phyloP scores from a whole-genome alignment of 2,797 vertebrate genomes.

The Capromys pilorides region DNA sequence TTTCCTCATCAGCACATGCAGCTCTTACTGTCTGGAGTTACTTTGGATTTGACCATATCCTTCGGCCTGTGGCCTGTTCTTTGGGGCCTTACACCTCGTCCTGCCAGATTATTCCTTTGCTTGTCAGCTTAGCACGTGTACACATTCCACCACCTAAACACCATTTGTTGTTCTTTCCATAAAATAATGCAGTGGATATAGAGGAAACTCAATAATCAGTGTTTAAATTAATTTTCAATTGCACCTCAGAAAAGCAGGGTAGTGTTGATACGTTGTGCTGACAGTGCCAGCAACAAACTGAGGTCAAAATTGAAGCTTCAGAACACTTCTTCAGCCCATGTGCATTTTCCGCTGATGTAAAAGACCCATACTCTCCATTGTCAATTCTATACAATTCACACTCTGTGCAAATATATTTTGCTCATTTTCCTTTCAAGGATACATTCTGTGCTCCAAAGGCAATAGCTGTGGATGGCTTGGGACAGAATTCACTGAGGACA shows the following conservation, averaged over 20 bases:
- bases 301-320: constrained; percentile 4
- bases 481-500: constrained; percentile 17
- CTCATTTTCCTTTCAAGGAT: constrained; percentile 16
- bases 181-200: not conserved
- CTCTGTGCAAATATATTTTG: not conserved
- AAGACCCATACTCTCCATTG: not conserved
- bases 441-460: constrained; percentile 26
- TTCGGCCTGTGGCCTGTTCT: not conserved
- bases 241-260: not conserved
- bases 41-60: not conserved
- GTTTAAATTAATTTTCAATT: constrained; percentile 37
- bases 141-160: not conserved
- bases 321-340: not conserved
- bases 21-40: not conserved
- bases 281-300: not conserved
- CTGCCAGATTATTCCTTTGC: not conserved
- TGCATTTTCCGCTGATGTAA: not conserved
- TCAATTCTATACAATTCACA: not conserved
- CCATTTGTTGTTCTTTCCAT: not conserved
- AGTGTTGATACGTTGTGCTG: not conserved
- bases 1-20: not conserved
- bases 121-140: not conserved
- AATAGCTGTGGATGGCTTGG: not conserved
- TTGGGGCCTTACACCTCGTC: not conserved
- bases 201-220: not conserved